phyloP scores from a whole-genome alignment of 1,140 invertebrate species.

The Drosophila pallidifrons region DNA sequence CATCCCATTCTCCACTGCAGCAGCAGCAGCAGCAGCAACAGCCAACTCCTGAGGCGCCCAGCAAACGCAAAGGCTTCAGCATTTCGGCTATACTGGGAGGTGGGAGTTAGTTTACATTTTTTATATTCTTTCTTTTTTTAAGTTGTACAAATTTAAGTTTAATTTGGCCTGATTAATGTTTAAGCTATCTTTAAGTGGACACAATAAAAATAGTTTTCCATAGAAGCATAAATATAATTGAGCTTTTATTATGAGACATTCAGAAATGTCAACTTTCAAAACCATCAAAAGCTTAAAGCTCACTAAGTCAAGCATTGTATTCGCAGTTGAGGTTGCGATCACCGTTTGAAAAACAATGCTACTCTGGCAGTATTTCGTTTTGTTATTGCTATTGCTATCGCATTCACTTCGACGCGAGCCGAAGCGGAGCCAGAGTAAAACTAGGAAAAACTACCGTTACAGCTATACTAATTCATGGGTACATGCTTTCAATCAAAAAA shows the following conservation, averaged over 20 bases:
- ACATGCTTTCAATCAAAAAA: too few species aligned
- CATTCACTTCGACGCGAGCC: too few species aligned
- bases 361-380: too few species aligned
- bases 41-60: slow-evolving; percentile 26
- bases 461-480: too few species aligned
- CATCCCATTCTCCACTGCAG: slow-evolving; percentile 1
- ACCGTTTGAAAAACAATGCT: too few species aligned
- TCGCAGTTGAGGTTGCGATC: too few species aligned
- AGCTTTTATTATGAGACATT: background rate
- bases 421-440: too few species aligned
- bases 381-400: too few species aligned
- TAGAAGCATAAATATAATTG: slow-evolving; percentile 16
- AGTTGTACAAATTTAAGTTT: slow-evolving; percentile 27
- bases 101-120: slow-evolving; percentile 53
- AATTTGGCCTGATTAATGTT: slow-evolving; percentile 61
- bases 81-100: slow-evolving; percentile 81
- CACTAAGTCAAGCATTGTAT: too few species aligned
- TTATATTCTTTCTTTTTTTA: slow-evolving; percentile 27
- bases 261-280: too few species aligned
- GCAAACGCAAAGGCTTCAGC: slow-evolving; percentile 74
- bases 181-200: slow-evolving; percentile 41
- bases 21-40: slow-evolving; percentile 24
- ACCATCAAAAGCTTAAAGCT: too few species aligned
- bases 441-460: too few species aligned
- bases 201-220: slow-evolving; percentile 16